Conservation (phyloP, 2,797 vertebrate species). For the Esox lucius region DNA sequence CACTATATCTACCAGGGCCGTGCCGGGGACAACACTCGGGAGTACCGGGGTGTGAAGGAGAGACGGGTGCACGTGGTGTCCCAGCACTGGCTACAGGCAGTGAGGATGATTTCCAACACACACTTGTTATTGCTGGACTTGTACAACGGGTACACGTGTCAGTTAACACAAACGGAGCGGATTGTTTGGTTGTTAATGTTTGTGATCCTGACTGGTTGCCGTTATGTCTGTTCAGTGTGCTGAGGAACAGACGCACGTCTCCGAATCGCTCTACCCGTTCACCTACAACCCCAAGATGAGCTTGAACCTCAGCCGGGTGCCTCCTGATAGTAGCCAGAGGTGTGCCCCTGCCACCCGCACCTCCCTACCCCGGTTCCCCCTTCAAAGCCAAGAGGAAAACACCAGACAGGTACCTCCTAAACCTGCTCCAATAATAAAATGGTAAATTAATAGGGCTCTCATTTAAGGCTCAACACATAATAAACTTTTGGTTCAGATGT, state of each 20-base stretch:
- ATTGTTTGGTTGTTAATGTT: neutral
- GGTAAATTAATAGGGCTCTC: too few relatives aligned
- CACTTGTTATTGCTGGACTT: neutral
- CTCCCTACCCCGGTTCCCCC: slow-evolving; percentile 40
- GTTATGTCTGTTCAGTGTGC: slow-evolving; percentile 78
- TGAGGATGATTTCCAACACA: slow-evolving; percentile 47
- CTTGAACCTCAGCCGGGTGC: slow-evolving; percentile 87
- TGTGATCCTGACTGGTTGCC: neutral
- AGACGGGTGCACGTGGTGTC: slow-evolving; percentile 88
- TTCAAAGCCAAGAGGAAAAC: slow-evolving; percentile 41
- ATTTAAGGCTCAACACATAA: too few relatives aligned
- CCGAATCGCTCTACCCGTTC: slow-evolving; percentile 93
- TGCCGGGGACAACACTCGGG: slow-evolving; percentile 88
- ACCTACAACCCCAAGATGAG: slow-evolving; percentile 99
- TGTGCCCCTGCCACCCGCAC: slow-evolving; percentile 57
- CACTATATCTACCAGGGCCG: slow-evolving; percentile 97
- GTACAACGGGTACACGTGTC: neutral
- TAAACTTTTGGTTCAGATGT: too few relatives aligned
- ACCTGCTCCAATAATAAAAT: too few relatives aligned
- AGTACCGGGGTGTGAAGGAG: slow-evolving; percentile 92
- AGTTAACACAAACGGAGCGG: neutral
- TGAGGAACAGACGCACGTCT: slow-evolving; percentile 81
- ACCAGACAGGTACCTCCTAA: too few relatives aligned
- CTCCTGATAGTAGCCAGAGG: slow-evolving; percentile 74
- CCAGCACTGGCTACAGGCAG: slow-evolving; percentile 93